Evolutionary conservation across 2,888 invertebrate genomes (phyloP).

Genomic region (Urechis unicinctus): DNA sequence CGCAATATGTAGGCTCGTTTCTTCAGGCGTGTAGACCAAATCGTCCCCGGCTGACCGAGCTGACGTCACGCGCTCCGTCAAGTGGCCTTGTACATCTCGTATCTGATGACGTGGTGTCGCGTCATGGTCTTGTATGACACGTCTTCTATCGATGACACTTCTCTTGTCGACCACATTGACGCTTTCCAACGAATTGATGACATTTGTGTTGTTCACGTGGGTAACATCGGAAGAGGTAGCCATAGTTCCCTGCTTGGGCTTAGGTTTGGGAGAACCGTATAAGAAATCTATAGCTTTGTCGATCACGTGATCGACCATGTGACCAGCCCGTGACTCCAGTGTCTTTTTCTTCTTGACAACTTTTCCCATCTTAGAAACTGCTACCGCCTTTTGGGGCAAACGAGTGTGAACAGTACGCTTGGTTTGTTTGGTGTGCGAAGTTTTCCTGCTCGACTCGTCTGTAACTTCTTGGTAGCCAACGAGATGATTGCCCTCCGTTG

Average conservation of each 20-base stretch:
- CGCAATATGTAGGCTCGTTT: too few species aligned
- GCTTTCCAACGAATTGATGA: too few species aligned
- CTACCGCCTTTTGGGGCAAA: too few species aligned
- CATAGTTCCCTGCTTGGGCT: not conserved
- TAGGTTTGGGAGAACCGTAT: not conserved
- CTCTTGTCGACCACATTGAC: too few species aligned
- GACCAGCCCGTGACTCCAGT: not conserved
- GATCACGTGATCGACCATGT: not conserved
- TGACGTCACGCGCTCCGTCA: too few species aligned
- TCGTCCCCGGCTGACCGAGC: too few species aligned
- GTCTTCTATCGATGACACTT: too few species aligned
- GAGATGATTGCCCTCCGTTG: not conserved
- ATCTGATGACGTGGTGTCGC: too few species aligned
- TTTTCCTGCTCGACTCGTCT: not conserved
- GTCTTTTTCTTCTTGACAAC: not conserved
- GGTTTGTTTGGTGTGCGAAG: not conserved
- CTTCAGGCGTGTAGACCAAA: too few species aligned
- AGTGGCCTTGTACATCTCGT: too few species aligned
- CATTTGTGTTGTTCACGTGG: not conserved
- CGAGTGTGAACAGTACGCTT: not conserved
- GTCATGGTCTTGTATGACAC: too few species aligned
- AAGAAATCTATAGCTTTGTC: not conserved
- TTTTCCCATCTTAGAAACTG: too few species aligned
- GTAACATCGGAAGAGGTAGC: not conserved
- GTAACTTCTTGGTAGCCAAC: not conserved